Evolutionary conservation across 2,113 vertebrate species (phyloP).

Genomic region (Sander lucioperca): DNA sequence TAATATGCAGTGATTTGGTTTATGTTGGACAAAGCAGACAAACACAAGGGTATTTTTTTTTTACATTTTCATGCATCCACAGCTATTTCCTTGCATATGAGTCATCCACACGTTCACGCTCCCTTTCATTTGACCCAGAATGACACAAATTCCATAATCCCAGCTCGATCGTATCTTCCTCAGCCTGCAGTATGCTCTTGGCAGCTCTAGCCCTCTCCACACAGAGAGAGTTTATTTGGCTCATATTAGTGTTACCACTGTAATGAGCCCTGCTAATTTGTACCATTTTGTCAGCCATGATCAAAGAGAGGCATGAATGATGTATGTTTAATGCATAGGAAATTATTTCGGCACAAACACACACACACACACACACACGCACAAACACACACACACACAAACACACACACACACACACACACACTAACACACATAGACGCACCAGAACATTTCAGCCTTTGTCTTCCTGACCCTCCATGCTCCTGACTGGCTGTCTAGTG

Average conservation of each 20-base stretch:
- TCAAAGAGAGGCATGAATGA: slow-evolving; percentile 54
- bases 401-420: not conserved
- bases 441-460: slow-evolving; percentile 27
- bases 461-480: slow-evolving; percentile 34
- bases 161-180: slow-evolving; percentile 59
- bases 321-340: slow-evolving; percentile 43
- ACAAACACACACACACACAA: not conserved
- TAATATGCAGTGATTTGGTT: slow-evolving; percentile 2
- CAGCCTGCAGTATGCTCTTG: slow-evolving; percentile 55
- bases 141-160: slow-evolving; percentile 67
- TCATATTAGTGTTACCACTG: slow-evolving; percentile 41
- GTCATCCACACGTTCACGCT: slow-evolving; percentile 43
- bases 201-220: slow-evolving; percentile 43
- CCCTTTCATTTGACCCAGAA: slow-evolving; percentile 67
- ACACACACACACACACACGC: not conserved
- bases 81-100: slow-evolving; percentile 44
- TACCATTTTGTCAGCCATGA: slow-evolving; percentile 65
- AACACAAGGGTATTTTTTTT: slow-evolving; percentile 2
- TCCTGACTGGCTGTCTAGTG: slow-evolving; percentile 47
- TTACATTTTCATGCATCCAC: slow-evolving; percentile 22
- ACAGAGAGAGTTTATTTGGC: slow-evolving; percentile 59
- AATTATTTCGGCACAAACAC: slow-evolving; percentile 19
- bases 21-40: slow-evolving; percentile 9
- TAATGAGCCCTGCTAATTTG: slow-evolving; percentile 69
- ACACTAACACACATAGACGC: not conserved